Percentiles rank a stretch among this genome's conserved stretches.
Evolutionary conservation across 1,140 invertebrate genomes (phyloP).

Genomic region (Tenebrio molitor): DNA sequence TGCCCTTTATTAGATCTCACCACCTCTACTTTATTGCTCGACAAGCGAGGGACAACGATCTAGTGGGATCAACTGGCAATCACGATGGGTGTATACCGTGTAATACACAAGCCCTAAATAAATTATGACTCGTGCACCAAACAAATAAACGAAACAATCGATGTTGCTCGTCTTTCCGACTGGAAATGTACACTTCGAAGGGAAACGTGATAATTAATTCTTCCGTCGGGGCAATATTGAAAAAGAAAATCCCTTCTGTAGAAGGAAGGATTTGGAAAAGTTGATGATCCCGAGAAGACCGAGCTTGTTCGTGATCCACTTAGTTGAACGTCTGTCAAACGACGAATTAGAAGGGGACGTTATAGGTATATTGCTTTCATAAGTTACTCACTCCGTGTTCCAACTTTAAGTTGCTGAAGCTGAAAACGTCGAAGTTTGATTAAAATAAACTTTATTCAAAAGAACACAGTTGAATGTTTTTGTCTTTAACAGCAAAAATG

Average conservation of each 20-base stretch:
- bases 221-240: background rate
- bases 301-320: conserved; percentile 17
- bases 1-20: conserved; percentile 38
- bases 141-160: conserved; percentile 37
- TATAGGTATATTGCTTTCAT: conserved; percentile 32
- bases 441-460: too few relatives aligned
- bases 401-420: too few relatives aligned
- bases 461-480: too few relatives aligned
- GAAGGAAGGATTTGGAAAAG: conserved; percentile 20
- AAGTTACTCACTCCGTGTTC: too few relatives aligned
- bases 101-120: conserved; percentile 36
- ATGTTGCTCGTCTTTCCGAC: background rate
- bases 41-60: conserved; percentile 37
- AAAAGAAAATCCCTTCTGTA: conserved; percentile 2
- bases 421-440: too few relatives aligned
- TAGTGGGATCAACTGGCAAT: conserved; percentile 29
- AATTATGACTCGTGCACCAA: conserved; percentile 35
- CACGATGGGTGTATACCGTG: conserved; percentile 30
- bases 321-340: conserved; percentile 15
- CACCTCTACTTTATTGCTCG: conserved; percentile 33
- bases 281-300: conserved; percentile 15
- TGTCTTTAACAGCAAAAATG: too few relatives aligned
- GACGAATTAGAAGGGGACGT: conserved; percentile 3
- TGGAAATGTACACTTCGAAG: background rate
- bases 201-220: conserved; percentile 12